Base-by-base conservation (phyloP, 1,140 invertebrate genomes). In the Sycophaga agraensis region DNA sequence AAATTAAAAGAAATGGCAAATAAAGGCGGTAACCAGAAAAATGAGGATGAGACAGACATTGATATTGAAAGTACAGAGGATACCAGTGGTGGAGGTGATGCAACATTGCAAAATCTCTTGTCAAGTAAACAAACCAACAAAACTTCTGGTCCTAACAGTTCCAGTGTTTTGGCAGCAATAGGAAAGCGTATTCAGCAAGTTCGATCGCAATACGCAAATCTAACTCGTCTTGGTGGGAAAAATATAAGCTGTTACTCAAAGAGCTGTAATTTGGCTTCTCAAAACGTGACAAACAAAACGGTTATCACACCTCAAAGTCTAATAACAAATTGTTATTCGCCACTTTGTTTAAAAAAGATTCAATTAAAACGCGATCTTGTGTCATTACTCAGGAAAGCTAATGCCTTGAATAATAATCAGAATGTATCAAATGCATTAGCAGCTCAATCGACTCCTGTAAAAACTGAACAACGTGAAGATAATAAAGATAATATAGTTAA, bases 301-400 rank as follows among this genome's bases (percentile, higher is more conserved):
- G 49, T 82, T 19, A 73, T 81, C 51, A 78, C 81, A 3, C 72
- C 84, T 12, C 84, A 85, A 56, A 83, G 75, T 61, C 67, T 85
- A 5, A 84, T 83, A 46, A 75, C 83, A 2, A 87, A 84, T 42
- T 93, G 91, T 68, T 93, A 91, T 72, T 92, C 91, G 5, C 90
- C 89, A 9, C 77, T 88, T 19, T 93, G 90, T 75, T 77, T 90
- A 24, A 86, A 88, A 71, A 88, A 88, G 70, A 83, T 82, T 9
- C 82, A 85, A 63, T 75, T 91, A 0, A 85, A 90, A 49, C 85
- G 85, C 63, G 88, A 91, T 66, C 74, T 92, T 19, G 71, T 91
- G 0, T 65, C 82, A 21, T 68, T 91, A 16, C 69, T 91, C 39
- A 84, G 87, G 56, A 88, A 86, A 74, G 88, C 86, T 2, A 84